Base-by-base conservation (phyloP, 2,888 invertebrate species). In the Gymnosoma rotundatum region DNA sequence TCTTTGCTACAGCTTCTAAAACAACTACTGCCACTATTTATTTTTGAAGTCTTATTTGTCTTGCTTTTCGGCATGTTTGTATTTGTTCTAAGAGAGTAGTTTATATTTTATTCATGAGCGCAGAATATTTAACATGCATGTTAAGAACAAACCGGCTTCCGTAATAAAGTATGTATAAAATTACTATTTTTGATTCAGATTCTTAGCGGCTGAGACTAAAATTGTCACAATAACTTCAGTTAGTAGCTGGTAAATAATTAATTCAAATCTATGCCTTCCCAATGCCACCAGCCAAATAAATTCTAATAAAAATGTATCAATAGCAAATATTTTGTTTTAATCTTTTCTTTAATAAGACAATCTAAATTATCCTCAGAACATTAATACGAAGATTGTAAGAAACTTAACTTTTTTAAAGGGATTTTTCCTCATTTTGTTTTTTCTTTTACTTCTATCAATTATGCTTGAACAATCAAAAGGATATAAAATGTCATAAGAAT, bases 101-200 rank as follows among this genome's bases (percentile, higher is more conserved):
- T 76, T 72, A 83, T 83, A 79, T 83, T 72, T 83, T 75, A 83
- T 83, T 75, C 63, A 83, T 76, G 79, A 83, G 72, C 66, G 72
- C 76, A 75, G 80, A 72, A 83, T 76, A 83, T 76, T 67, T 67
- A 72, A 75, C 70, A 75, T 76, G 66, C 75, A 82, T 76, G 81
- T 72, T 76, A 72, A 60, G 42, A 52, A 67, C 42, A 14, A 58
- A 2, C 38, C 12, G 45, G 20, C 60, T 67, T 12, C 32, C 36
- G 50, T n/a, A 64, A 64, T 50, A 52, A 42, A 66, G n/a, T 42
- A 21, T 42, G 52, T n/a, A 20, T 20, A 58, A 56, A 70, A 48
- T 63, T 63, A 48, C 50, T 66, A 21, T 70, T 75, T 66, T 52
- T 18, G 60, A 83, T 60, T 78, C 69, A 73, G 64, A 74, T 76